Evolutionary conservation across 2,888 invertebrate genomes (phyloP).

Genomic region (Taphrorychus bicolor): DNA sequence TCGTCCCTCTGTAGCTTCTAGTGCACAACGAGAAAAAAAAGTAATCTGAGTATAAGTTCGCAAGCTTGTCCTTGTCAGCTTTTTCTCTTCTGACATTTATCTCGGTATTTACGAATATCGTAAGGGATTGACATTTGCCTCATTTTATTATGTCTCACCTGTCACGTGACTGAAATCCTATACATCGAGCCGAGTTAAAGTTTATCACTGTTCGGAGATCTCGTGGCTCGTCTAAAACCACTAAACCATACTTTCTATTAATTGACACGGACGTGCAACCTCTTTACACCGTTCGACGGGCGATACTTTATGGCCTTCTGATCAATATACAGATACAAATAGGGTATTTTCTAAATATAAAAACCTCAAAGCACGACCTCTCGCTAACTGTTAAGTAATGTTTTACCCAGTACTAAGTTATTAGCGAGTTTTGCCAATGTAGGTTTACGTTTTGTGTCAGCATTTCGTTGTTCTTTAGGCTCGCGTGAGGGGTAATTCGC

Average conservation of each 20-base stretch:
- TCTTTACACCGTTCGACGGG: slow-evolving; percentile 37
- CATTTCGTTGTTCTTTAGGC: background rate
- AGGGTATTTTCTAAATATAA: slow-evolving; percentile 34
- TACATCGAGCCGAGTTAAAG: slow-evolving; percentile 5
- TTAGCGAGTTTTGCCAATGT: slow-evolving; percentile 32
- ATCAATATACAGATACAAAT: slow-evolving; percentile 42
- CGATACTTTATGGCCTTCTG: slow-evolving; percentile 36
- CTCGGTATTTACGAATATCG: background rate
- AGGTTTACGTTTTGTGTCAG: background rate
- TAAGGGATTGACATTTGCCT: background rate
- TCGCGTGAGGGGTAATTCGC: background rate
- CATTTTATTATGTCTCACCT: background rate
- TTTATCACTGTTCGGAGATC: slow-evolving; percentile 33
- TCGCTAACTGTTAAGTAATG: slow-evolving; percentile 38
- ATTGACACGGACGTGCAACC: slow-evolving; percentile 39
- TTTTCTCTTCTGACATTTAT: too few relatives aligned
- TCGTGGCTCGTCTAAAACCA: slow-evolving; percentile 9
- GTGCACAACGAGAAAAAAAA: too few relatives aligned
- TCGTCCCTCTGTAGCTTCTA: too few relatives aligned
- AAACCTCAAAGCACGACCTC: slow-evolving; percentile 35
- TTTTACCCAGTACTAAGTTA: slow-evolving; percentile 29
- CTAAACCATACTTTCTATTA: slow-evolving; percentile 36
- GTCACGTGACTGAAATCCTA: background rate
- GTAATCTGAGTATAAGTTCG: too few relatives aligned
- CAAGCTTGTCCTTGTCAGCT: too few relatives aligned